These are phyloP conservation scores for Brenthis ino DNA, from an alignment of 2,888 invertebrate genomes.

Conservation along the genomic window DNA sequence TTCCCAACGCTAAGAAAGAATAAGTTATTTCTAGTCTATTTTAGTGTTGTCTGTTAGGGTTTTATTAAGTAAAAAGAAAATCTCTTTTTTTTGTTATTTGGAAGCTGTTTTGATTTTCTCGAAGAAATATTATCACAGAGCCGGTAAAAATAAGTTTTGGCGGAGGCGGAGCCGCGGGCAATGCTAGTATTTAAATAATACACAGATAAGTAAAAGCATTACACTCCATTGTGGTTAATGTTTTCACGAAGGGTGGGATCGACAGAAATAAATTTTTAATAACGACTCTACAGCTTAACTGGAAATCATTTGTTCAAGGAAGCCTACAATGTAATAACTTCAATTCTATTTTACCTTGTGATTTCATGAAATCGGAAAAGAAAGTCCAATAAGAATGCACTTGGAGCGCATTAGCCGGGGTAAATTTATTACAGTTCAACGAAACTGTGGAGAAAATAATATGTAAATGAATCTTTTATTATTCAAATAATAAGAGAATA, in stretches of 20 bases:
- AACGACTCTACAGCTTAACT: constrained; percentile 19
- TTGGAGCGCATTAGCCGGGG: constrained; percentile 31
- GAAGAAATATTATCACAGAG: too few relatives aligned
- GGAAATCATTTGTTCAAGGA: constrained; percentile 17
- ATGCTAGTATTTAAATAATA: neutral
- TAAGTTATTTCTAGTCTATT: too few relatives aligned
- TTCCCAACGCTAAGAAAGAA: too few relatives aligned
- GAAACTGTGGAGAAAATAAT: constrained; percentile 13
- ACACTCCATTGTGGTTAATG: constrained; percentile 2
- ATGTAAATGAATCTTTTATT: neutral
- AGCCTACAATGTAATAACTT: constrained; percentile 21
- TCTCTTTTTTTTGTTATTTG: too few relatives aligned
- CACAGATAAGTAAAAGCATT: neutral
- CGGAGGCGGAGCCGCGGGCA: too few relatives aligned
- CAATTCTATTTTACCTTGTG: constrained; percentile 30
- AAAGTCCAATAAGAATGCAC: constrained; percentile 38
- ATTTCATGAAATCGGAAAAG: constrained; percentile 26
- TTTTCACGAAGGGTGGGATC: neutral
- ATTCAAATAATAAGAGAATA: too few relatives aligned
- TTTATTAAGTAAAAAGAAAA: too few relatives aligned
- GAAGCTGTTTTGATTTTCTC: too few relatives aligned
- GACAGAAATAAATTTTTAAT: constrained; percentile 14
- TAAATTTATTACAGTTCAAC: constrained; percentile 31
- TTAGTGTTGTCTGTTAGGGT: too few relatives aligned
- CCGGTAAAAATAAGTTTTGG: too few relatives aligned